Evolutionary conservation across 2,888 invertebrate genomes (phyloP), one percentile per base, ranked within the genome.

Genomic region (Prionchulus punctatus): DNA sequence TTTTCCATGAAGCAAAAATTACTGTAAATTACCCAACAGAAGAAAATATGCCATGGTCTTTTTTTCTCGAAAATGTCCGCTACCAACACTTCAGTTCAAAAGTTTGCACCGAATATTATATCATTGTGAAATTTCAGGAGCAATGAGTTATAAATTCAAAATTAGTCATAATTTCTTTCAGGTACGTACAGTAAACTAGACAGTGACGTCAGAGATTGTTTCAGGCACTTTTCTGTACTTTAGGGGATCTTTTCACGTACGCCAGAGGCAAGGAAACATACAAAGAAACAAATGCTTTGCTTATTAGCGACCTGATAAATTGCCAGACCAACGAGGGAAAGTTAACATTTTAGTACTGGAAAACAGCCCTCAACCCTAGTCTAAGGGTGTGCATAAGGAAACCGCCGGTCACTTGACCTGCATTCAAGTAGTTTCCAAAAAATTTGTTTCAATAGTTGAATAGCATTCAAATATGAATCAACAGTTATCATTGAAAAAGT

Each of bases 321-420:
- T 67, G 67, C 58, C 67, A 67, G 57, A 43, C 64, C 21, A 65
- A 65, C 21, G 64, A 62, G 15, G 67, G 65, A 4, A 63, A 57
- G 31, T 52, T 67, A 31, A 62, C 62, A 47, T 66, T 63, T 52
- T 68, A 66, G 67, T 68, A 67, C 58, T 67, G 63, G 60, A 65
- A 65, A 48, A 66, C 66, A 2, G 66, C 66, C 21, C 43, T 54
- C 2, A 59, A 62, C 25, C 62, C 65, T 1, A 55, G 58, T 7
- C 54, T 67, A 31, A 63, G 65, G 42, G 61, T 67, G 2, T 68
- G 67, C 58, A 62, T 65, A 1, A 59, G 65, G 4, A 62, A 63
- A 7, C 47, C 15, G 47, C n/a, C n/a, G n/a, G n/a, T n/a, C n/a
- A n/a, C n/a, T n/a, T n/a, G n/a, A n/a, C n/a, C n/a, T n/a, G n/a